phyloP scores from a whole-genome alignment of 2,113 vertebrate species.

The Hystrix brachyura region DNA sequence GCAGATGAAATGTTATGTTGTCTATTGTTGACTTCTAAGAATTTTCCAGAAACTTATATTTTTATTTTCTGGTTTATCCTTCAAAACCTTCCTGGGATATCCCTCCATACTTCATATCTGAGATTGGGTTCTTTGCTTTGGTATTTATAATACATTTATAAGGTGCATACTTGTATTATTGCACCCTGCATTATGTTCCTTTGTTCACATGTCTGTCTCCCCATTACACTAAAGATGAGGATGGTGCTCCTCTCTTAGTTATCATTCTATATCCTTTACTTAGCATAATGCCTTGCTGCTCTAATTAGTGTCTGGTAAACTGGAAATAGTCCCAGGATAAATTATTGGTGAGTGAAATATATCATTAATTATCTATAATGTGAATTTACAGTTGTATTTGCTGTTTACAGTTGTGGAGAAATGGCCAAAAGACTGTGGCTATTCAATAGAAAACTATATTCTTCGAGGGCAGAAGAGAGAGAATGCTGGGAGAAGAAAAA shows the following conservation, averaged over 20 bases:
- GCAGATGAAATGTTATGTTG: not conserved
- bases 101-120: not conserved
- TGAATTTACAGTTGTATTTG: not conserved
- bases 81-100: not conserved
- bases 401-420: not conserved
- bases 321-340: constrained; percentile 4
- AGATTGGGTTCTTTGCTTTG: not conserved
- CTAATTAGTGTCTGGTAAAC: not conserved
- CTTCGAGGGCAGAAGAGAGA: not conserved
- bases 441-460: constrained; percentile 32
- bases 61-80: not conserved
- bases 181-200: not conserved
- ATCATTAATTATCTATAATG: not conserved
- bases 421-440: not conserved
- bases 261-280: not conserved
- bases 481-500: not conserved
- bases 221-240: not conserved
- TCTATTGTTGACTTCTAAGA: not conserved
- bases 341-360: constrained; percentile 45
- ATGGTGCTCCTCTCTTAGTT: not conserved
- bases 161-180: not conserved
- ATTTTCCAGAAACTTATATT: not conserved
- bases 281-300: not conserved
- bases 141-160: not conserved
- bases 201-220: not conserved